Percentiles rank a stretch among this genome's conserved stretches.
These are phyloP conservation scores for Callaeas wilsoni DNA, from an alignment of 2,113 vertebrate genomes.

Conservation along the genomic window DNA sequence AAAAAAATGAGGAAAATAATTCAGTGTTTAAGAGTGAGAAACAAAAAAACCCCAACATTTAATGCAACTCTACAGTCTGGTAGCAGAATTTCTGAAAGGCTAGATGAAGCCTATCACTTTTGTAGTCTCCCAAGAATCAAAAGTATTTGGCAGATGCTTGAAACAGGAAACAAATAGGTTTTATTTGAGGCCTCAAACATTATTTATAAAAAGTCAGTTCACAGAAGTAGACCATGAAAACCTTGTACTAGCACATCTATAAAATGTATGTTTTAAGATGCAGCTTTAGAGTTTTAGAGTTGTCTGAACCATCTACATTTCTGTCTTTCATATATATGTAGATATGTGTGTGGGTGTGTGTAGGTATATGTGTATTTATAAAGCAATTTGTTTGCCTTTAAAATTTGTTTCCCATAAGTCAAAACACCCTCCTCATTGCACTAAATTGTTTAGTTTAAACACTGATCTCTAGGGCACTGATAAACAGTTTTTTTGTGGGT, in stretches of 20 bases:
- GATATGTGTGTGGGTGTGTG: no score
- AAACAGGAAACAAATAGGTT: background rate
- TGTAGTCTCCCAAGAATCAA: background rate
- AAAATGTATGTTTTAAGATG: background rate
- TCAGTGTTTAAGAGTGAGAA: background rate
- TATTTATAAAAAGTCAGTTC: background rate
- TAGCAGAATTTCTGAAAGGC: background rate
- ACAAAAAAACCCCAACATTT: background rate
- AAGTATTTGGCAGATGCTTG: conserved; percentile 11
- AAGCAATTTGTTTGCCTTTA: background rate
- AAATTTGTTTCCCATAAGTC: background rate
- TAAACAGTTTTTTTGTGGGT: background rate
- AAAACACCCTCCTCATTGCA: background rate
- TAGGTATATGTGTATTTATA: background rate
- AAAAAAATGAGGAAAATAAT: background rate
- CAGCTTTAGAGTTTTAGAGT: background rate
- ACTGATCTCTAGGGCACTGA: background rate
- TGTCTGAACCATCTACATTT: background rate
- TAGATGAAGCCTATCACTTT: background rate
- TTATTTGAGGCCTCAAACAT: background rate
- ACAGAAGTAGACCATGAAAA: background rate
- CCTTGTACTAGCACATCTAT: background rate
- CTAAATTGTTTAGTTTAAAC: background rate
- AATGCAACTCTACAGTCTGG: background rate
- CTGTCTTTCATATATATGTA: background rate